Evolutionary conservation across 2,797 vertebrate genomes (phyloP), one percentile per base, ranked within the genome.

Genomic region (Gobionotothen gibberifrons): DNA sequence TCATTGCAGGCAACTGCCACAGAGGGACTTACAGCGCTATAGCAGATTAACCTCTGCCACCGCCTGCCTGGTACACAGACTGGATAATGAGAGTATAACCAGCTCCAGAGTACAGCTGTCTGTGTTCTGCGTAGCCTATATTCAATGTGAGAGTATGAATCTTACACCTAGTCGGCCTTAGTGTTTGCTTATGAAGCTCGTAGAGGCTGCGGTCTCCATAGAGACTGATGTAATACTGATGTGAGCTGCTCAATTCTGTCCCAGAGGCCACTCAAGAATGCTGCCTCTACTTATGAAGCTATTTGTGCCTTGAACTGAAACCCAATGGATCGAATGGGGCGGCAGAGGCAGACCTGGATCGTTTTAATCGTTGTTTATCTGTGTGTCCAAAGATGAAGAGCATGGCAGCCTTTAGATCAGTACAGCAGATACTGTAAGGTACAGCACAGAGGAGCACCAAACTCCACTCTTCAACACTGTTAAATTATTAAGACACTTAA

Each of bases 401-500:
- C 70, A 53, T 76, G 61, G 58, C 55, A 48, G 77, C 62, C 76
- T 85, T 86, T 78, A 69, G 69, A 87, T 84, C 74, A 71, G 71
- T 52, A 53, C 81, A 49, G 67, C 79, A 75, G 66, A 78, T 81
- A 62, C 56, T 75, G 60, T 59, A 61, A 61, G 80, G 72, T 58
- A 74, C 80, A 71, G 59, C 62, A 42, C 84, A 63, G 68, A 75
- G 75, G 69, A 79, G 74, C 78, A 76, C 74, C 59, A 69, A 62
- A 79, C 72, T 69, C 60, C 57, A 81, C 84, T 75, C 48, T 82
- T 82, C 63, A 82, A 84, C 76, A 84, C 83, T 76, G 64, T 89
- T 93, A 93, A 93, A 93, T 94, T 93, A 93, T 93, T 93, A 87
- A 76, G 32, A 89, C 82, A 78, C 80, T 66, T 84, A 93, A 93